Evolutionary conservation across 2,113 vertebrate species (phyloP).

Genomic region (Festucalex cinctus): DNA sequence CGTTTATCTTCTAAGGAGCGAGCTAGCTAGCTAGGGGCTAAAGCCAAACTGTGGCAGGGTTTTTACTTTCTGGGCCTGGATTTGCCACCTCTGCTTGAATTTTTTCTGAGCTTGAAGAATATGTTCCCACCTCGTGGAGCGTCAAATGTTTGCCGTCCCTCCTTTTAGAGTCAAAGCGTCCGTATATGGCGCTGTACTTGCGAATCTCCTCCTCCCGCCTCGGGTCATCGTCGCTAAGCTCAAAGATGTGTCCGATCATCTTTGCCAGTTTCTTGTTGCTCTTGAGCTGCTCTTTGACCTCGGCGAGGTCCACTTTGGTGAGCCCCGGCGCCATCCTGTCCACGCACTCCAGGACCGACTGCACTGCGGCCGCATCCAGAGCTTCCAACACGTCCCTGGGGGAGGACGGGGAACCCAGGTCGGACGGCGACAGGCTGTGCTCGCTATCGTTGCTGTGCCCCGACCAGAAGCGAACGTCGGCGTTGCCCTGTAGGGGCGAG

Average conservation of each 20-base stretch:
- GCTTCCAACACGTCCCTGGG: conserved; percentile 88
- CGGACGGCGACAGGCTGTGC: conserved; percentile 85
- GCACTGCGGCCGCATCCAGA: conserved; percentile 83
- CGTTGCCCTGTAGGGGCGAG: conserved; percentile 75
- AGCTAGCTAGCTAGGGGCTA: too few relatives aligned
- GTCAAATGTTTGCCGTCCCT: conserved; percentile 97
- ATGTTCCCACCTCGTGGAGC: conserved; percentile 84
- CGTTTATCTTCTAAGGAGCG: too few relatives aligned
- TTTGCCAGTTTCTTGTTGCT: conserved; percentile 95
- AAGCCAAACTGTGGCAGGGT: too few relatives aligned
- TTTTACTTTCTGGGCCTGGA: too few relatives aligned
- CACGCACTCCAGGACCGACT: conserved; percentile 91
- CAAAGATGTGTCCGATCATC: conserved; percentile 97
- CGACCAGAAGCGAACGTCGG: conserved; percentile 84
- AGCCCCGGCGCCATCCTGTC: conserved; percentile 87
- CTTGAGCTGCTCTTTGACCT: conserved; percentile 88
- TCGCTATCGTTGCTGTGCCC: conserved; percentile 87
- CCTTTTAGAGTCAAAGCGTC: conserved; percentile 95
- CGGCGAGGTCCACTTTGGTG: conserved; percentile 77
- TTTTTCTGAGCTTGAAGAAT: background rate
- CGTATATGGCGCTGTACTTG: conserved; percentile 98
- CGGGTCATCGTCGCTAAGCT: conserved; percentile 88
- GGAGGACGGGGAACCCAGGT: conserved; percentile 89
- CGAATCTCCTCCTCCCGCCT: conserved; percentile 92
- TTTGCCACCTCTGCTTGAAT: too few relatives aligned